Conservation (phyloP, 2,113 vertebrate species). For the Leptosomus discolor region DNA sequence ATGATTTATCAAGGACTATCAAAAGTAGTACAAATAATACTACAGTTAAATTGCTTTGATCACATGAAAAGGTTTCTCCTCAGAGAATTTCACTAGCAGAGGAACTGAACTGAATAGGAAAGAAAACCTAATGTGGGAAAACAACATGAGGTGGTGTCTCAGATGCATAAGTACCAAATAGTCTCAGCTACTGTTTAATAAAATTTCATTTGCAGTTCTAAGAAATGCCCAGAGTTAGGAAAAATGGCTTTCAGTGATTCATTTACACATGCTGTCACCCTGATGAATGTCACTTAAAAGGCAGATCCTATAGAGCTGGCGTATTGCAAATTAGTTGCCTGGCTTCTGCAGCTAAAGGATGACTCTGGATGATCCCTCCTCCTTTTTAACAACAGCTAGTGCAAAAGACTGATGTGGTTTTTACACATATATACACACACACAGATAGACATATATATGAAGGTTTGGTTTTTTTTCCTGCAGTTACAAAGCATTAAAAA, state of each 20-base stretch:
- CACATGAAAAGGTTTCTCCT: background rate
- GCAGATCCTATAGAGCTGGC: background rate
- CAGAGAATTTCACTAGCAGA: background rate
- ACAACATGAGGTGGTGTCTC: background rate
- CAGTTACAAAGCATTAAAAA: background rate
- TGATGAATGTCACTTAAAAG: background rate
- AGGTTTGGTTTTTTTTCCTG: rapidly evolving
- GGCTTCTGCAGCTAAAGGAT: background rate
- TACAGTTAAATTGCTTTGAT: background rate
- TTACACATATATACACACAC: background rate
- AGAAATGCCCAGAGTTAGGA: background rate
- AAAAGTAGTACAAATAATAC: background rate
- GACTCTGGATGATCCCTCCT: background rate
- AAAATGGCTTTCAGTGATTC: background rate
- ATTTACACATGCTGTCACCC: background rate
- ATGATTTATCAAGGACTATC: background rate
- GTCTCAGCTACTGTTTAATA: background rate
- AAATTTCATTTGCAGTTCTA: background rate
- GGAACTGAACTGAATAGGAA: background rate
- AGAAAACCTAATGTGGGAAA: background rate
- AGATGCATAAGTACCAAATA: background rate
- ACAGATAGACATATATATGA: background rate
- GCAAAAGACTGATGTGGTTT: background rate
- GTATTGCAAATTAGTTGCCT: background rate
- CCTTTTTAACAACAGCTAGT: background rate